phyloP scores from a whole-genome alignment of 2,113 vertebrate genomes.

The Hirundichthys speculiger region DNA sequence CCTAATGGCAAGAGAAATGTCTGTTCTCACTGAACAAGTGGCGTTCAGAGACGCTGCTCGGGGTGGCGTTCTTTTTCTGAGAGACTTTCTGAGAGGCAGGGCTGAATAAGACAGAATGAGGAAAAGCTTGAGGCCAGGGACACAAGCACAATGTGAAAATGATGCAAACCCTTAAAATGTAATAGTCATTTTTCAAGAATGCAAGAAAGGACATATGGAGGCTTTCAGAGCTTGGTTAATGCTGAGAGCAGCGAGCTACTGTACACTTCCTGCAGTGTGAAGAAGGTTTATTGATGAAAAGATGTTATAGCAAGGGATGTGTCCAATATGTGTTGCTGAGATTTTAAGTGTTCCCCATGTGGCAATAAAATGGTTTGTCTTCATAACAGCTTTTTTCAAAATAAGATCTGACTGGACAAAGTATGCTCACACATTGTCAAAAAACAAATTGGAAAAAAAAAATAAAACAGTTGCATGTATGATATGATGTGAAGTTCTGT shows the following conservation, averaged over 20 bases:
- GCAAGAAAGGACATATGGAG: constrained; percentile 1
- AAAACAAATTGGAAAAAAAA: too few relatives aligned
- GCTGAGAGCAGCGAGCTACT: constrained; percentile 22
- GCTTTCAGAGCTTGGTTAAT: constrained; percentile 15
- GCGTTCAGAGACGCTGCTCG: constrained; percentile 12
- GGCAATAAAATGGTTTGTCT: too few relatives aligned
- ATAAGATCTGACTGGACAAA: too few relatives aligned
- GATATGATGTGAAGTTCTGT: too few relatives aligned
- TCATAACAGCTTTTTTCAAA: too few relatives aligned
- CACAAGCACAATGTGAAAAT: constrained; percentile 14
- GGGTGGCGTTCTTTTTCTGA: constrained; percentile 4
- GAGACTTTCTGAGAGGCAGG: constrained; percentile 18
- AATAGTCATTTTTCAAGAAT: constrained; percentile 33
- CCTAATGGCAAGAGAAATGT: constrained; percentile 35
- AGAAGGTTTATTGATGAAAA: too few relatives aligned
- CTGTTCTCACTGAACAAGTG: constrained; percentile 15
- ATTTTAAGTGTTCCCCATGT: too few relatives aligned
- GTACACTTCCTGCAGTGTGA: neutral
- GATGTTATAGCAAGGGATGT: too few relatives aligned
- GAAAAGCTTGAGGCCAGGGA: constrained; percentile 27
- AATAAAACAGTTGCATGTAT: too few relatives aligned
- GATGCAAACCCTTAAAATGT: constrained; percentile 48
- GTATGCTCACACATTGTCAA: too few relatives aligned
- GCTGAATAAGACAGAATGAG: constrained; percentile 4
- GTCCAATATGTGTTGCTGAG: too few relatives aligned